Base-by-base conservation (phyloP, 1,140 invertebrate species). In the Ruditapes philippinarum region DNA sequence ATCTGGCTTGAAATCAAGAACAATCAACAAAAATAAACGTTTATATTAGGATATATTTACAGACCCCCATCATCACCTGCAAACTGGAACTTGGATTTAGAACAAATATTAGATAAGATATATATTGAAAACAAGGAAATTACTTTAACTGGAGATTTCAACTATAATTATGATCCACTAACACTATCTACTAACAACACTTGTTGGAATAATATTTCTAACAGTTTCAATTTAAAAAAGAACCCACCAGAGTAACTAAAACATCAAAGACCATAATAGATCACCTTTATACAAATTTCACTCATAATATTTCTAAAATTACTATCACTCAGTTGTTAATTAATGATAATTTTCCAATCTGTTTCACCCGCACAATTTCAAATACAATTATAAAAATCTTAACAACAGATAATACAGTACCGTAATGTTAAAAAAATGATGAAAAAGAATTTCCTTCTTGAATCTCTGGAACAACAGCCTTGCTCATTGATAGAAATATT, bases 301-400 rank as follows among this genome's bases (percentile, higher is more conserved):
- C 70, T 9, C 2, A 40, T 4, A 74, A 49, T 40, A 74, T 74
- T 12, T 17, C 14, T 38, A 28, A 74, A 4, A 25, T 74, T 19
- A 1, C 33, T 42, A 25, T 74, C 3, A 33, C 70, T 74, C 7
- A 40, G 12, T 19, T 74, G 2, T 42, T 38, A 42, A 3, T 74
- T 2, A 74, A 11, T 74, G 70, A 74, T 40, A 33, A 74, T 49
- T 74, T 38, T 28, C 70, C 70, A 33, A 38, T 74, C 1, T 74
- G 70, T 40, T 40, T 74, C 22, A 40, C 33, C n/a, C n/a, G n/a
- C 12, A 74, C 12, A 22, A 42, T 19, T 11, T 4, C 33, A 9
- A 1, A 1, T 7, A 22, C 22, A 9, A 38, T 42, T 42, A 7
- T 14, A 7, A 14, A 45, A 7, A 2, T 38, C 70, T 5, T 2